Evolutionary conservation across 2,888 invertebrate species (phyloP), one percentile per base, ranked within the genome.

Genomic region (Hydriomena furcata): DNA sequence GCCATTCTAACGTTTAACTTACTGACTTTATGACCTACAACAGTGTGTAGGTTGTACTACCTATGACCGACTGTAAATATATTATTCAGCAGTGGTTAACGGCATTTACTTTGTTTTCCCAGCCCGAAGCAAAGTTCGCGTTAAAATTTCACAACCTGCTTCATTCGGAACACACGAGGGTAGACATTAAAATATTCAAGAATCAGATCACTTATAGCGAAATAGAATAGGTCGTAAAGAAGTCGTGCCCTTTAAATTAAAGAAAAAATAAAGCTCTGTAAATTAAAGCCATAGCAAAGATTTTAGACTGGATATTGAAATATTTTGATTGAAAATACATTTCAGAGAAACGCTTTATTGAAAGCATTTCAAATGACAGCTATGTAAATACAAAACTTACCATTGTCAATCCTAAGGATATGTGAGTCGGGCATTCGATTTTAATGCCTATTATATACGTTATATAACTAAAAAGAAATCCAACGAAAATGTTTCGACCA

Each of bases 51-150:
- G 17, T 28, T 30, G 6, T 20, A 7, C 17, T n/a, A n/a, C 5
- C 11, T 27, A 23, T 25, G 12, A 25, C 10, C 24, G 4, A 10
- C 6, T 8, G 21, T 21, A 11, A 13, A 5, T 42, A 20, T 31
- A 49, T 49, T 43, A 64, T 66, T 65, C 45, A 55, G 8, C 20
- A 25, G 41, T 30, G 52, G 58, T 48, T 59, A 54, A 54, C 38
- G 49, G 25, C 56, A 40, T 58, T 60, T 61, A 58, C 60, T 52
- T 57, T 49, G 51, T 61, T 60, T 60, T 46, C 2, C 43, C 25
- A 47, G 34, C 30, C 51, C 45, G 42, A 24, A 27, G 34, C 52
- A 37, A 52, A 43, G 41, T 49, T 34, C 41, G 43, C 10, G 50
- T 58, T 49, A 56, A 56, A 48, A 42, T n/a, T n/a, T n/a, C n/a